Evolutionary conservation across 2,888 invertebrate genomes (phyloP).

Genomic region (Calephelis perditalis): DNA sequence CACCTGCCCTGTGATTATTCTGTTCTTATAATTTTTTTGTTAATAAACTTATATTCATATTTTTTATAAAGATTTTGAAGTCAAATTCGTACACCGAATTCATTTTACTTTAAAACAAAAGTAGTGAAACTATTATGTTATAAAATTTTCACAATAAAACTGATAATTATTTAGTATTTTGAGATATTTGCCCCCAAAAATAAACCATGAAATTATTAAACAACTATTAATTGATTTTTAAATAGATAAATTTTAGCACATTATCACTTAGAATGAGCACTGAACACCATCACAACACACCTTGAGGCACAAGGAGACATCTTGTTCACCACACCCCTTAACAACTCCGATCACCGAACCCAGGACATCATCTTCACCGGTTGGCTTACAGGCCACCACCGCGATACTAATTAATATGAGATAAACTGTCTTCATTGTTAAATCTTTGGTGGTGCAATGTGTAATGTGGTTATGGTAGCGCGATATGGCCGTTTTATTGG

Average conservation of each 20-base stretch:
- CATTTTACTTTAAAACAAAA: too few species aligned
- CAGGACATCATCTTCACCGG: slow-evolving; percentile 73
- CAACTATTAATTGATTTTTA: too few species aligned
- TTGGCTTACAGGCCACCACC: slow-evolving; percentile 65
- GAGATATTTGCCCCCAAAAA: too few species aligned
- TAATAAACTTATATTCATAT: too few species aligned
- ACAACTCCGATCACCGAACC: slow-evolving; percentile 82
- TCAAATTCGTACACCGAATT: too few species aligned
- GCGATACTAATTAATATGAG: slow-evolving; percentile 70
- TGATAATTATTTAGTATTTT: too few species aligned
- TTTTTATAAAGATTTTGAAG: too few species aligned
- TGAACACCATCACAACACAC: slow-evolving; percentile 69
- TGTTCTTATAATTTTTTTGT: too few species aligned
- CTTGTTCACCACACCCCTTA: slow-evolving; percentile 83
- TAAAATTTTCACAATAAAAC: too few species aligned
- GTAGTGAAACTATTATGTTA: too few species aligned
- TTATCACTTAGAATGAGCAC: slow-evolving; percentile 10
- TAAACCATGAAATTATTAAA: too few species aligned
- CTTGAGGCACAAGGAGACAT: slow-evolving; percentile 85
- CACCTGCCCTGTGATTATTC: too few species aligned
- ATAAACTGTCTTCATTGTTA: slow-evolving; percentile 66
- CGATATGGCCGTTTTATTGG: slow-evolving; percentile 64
- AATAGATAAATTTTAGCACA: background rate
- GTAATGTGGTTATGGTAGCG: slow-evolving; percentile 58
- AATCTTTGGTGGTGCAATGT: slow-evolving; percentile 44